A percentile compares a stretch with the other conserved stretches of the same genome.
phyloP scores from a whole-genome alignment of 2,113 vertebrate genomes.

The Guaruba guarouba region DNA sequence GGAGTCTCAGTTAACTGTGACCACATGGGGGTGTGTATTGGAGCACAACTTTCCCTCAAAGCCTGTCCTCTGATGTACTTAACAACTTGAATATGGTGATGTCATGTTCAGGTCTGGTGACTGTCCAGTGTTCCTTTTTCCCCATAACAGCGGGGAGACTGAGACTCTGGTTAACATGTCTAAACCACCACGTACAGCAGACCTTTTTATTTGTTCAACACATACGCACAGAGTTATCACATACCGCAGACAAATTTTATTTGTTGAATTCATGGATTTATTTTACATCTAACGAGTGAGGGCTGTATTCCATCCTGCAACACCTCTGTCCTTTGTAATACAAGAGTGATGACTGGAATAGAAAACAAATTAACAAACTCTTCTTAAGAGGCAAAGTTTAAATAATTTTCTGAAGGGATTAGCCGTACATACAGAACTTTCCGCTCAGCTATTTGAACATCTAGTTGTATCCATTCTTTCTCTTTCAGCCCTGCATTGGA shows the following conservation, averaged over 20 bases:
- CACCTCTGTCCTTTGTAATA: not conserved
- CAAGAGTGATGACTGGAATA: not conserved
- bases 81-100: not conserved
- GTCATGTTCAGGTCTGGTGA: not conserved
- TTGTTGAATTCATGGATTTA: not conserved
- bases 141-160: not conserved
- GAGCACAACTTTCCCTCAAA: not conserved
- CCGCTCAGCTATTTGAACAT: not conserved
- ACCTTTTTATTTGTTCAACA: not conserved
- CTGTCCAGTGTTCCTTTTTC: not conserved
- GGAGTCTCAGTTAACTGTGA: not conserved
- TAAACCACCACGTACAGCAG: not conserved
- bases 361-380: not conserved
- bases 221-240: not conserved
- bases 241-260: not conserved
- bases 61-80: not conserved
- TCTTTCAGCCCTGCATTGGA: not conserved
- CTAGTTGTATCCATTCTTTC: not conserved
- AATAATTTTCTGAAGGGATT: not conserved
- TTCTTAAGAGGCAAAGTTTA: not conserved
- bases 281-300: not conserved
- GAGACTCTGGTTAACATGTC: not conserved
- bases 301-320: not conserved
- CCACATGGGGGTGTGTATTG: fast-evolving
- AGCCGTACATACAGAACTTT: not conserved